Conservation (phyloP, 2,113 vertebrate genomes). For the Chitala chitala region DNA sequence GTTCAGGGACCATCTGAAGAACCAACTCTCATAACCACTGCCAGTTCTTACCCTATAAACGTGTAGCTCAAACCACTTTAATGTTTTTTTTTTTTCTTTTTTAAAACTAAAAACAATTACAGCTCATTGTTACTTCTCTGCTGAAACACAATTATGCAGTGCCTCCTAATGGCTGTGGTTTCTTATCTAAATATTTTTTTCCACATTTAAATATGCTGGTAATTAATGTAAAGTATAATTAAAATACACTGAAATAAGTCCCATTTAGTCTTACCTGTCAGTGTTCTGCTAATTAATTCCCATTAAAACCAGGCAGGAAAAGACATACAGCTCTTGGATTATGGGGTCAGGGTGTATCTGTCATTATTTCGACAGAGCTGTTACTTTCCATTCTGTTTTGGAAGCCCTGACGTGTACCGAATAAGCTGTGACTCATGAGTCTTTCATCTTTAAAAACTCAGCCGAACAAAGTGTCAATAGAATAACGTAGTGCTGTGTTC, state of each 20-base stretch:
- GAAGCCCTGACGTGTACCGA: not conserved
- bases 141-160: not conserved
- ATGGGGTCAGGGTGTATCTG: not conserved
- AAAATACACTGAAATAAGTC: not conserved
- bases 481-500: not conserved
- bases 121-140: too few relatives aligned
- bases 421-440: not conserved
- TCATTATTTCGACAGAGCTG: not conserved
- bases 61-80: too few relatives aligned
- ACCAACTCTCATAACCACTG: not conserved
- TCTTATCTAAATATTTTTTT: not conserved
- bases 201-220: not conserved
- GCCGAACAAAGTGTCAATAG: not conserved
- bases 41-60: not conserved
- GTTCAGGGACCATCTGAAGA: not conserved
- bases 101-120: too few relatives aligned
- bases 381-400: conserved; percentile 2
- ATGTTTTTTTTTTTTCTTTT: too few relatives aligned
- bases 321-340: not conserved
- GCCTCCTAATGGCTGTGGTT: too few relatives aligned
- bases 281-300: not conserved
- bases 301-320: not conserved
- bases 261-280: not conserved
- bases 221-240: not conserved
- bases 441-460: not conserved